A percentile compares a stretch with the other conserved stretches of the same genome.
These are phyloP conservation scores for Sepiola atlantica DNA, from an alignment of 2,888 invertebrate species.

Conservation along the genomic window DNA sequence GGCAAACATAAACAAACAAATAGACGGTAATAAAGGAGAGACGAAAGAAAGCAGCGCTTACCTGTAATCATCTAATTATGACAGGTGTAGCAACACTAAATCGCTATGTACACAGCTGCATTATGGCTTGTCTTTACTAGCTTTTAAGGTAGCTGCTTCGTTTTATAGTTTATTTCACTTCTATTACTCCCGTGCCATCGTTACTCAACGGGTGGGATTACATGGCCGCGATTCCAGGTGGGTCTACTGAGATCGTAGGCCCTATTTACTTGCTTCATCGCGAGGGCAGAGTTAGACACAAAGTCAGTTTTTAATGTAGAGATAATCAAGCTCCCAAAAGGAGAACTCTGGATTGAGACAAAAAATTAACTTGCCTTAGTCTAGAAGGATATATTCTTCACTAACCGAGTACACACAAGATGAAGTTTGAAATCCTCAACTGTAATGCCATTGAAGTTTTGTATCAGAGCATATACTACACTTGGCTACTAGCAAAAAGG, in stretches of 20 bases:
- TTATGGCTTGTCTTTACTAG: neutral
- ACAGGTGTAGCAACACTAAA: neutral
- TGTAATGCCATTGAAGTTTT: too few species aligned
- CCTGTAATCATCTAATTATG: neutral
- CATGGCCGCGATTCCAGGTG: neutral
- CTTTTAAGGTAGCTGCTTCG: neutral
- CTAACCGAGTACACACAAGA: too few species aligned
- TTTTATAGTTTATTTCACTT: neutral
- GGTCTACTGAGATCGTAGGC: neutral
- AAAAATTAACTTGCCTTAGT: too few species aligned
- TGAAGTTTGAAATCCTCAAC: too few species aligned
- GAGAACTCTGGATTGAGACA: too few species aligned
- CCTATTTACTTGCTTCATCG: too few species aligned
- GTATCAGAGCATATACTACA: too few species aligned
- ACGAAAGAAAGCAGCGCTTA: neutral
- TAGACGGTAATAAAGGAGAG: neutral
- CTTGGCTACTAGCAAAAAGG: too few species aligned
- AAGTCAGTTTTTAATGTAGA: too few species aligned
- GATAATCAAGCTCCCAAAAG: too few species aligned
- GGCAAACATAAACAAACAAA: neutral
- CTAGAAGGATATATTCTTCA: too few species aligned
- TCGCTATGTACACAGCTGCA: neutral
- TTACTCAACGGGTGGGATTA: neutral
- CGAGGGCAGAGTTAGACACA: too few species aligned
- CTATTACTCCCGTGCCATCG: neutral